phyloP scores from a whole-genome alignment of 2,797 vertebrate genomes.

The Euphonia xanthogaster region DNA sequence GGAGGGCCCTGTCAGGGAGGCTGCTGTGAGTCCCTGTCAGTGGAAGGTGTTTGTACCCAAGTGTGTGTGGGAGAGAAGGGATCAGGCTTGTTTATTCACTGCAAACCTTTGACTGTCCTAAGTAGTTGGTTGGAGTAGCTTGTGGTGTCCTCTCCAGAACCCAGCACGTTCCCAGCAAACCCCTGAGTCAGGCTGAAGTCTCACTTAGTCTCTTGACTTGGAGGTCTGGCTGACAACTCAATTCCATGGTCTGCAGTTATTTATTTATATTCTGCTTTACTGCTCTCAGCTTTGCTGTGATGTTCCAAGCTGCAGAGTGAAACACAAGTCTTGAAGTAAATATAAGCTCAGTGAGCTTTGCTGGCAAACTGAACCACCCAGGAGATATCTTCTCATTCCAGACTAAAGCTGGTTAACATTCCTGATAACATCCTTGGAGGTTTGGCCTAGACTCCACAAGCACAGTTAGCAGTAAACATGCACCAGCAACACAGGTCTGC shows the following conservation, averaged over 20 bases:
- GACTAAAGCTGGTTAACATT: background rate
- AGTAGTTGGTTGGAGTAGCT: background rate
- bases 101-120: background rate
- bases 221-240: background rate
- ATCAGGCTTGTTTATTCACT: background rate
- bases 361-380: background rate
- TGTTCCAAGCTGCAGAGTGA: background rate
- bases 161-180: background rate
- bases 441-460: background rate
- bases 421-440: background rate
- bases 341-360: background rate
- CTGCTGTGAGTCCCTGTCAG: background rate
- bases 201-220: background rate
- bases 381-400: background rate
- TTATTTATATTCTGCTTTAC: background rate
- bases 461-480: background rate
- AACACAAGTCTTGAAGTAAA: background rate
- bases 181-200: background rate
- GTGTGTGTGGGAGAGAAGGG: background rate
- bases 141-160: background rate
- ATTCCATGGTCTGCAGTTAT: background rate
- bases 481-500: background rate
- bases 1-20: background rate
- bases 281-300: background rate
- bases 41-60: background rate